A percentile compares a stretch with the other conserved stretches of the same genome.
phyloP scores from a whole-genome alignment of 1,140 invertebrate genomes.

The Trichonephila clavipes region DNA sequence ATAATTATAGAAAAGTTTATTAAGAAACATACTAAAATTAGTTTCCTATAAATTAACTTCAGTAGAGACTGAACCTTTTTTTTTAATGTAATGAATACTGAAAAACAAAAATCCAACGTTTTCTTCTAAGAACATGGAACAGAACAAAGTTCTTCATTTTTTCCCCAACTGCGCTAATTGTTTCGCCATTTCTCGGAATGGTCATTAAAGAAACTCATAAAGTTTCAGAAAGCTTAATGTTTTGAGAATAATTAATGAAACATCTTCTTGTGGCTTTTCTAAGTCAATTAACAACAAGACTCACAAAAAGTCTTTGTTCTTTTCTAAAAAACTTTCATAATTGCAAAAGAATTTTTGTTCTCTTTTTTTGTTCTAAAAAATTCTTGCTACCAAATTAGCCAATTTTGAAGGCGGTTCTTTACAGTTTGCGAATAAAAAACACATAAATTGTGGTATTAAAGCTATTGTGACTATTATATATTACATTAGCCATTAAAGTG shows the following conservation, averaged over 20 bases:
- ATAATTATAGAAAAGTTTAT: slow-evolving; percentile 1
- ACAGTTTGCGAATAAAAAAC: neutral
- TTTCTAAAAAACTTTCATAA: slow-evolving; percentile 62
- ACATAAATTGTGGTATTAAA: neutral
- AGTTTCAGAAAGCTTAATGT: slow-evolving; percentile 69
- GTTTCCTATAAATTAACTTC: neutral
- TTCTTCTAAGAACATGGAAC: neutral
- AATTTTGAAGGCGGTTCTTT: slow-evolving; percentile 18
- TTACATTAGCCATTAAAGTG: slow-evolving; percentile 11
- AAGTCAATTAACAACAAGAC: slow-evolving; percentile 63
- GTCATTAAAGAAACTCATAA: slow-evolving; percentile 68
- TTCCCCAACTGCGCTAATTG: slow-evolving; percentile 33
- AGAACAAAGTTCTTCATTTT: neutral
- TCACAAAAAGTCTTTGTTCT: slow-evolving; percentile 70
- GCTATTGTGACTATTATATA: slow-evolving; percentile 29
- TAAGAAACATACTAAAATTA: neutral
- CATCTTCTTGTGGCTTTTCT: slow-evolving; percentile 46
- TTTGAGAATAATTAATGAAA: slow-evolving; percentile 75
- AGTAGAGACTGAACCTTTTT: neutral
- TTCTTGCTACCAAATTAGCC: neutral
- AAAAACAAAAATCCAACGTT: neutral
- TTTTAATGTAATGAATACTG: neutral
- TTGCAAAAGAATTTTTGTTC: slow-evolving; percentile 47
- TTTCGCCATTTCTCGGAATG: slow-evolving; percentile 55
- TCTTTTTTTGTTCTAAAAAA: neutral